Evolutionary conservation across 2,113 vertebrate genomes (phyloP).

Genomic region (Quiscalus mexicanus): DNA sequence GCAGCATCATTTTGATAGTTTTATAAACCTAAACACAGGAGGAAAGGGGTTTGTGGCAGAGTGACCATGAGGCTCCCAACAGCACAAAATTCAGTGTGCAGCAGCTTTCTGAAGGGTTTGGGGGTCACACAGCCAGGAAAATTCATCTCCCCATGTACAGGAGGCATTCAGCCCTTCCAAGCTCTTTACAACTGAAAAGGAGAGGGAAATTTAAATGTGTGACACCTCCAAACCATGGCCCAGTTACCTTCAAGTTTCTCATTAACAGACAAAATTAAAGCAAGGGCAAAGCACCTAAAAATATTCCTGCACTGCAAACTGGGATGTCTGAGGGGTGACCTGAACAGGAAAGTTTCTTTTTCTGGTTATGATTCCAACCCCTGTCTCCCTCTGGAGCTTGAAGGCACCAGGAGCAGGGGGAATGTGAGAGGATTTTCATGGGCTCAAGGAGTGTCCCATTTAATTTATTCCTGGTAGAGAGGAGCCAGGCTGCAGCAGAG

Average conservation of each 20-base stretch:
- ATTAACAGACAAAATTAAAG: background rate
- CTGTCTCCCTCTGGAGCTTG: background rate
- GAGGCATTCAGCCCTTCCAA: background rate
- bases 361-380: background rate
- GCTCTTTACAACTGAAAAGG: background rate
- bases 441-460: background rate
- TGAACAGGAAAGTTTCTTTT: background rate
- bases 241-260: background rate
- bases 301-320: background rate
- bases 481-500: background rate
- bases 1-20: background rate
- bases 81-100: background rate
- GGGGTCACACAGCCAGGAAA: background rate
- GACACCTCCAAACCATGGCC: background rate
- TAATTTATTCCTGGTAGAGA: background rate
- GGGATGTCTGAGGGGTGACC: background rate
- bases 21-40: background rate
- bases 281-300: constrained; percentile 33
- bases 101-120: background rate
- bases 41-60: background rate
- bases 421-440: accelerated
- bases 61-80: background rate
- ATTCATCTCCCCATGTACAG: background rate
- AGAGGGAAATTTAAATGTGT: background rate
- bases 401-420: background rate